Percentiles rank a stretch among this genome's conserved stretches.
These are phyloP conservation scores for Caenorhabditis doughertyi DNA, from an alignment of 2,888 invertebrate species.

Conservation along the genomic window DNA sequence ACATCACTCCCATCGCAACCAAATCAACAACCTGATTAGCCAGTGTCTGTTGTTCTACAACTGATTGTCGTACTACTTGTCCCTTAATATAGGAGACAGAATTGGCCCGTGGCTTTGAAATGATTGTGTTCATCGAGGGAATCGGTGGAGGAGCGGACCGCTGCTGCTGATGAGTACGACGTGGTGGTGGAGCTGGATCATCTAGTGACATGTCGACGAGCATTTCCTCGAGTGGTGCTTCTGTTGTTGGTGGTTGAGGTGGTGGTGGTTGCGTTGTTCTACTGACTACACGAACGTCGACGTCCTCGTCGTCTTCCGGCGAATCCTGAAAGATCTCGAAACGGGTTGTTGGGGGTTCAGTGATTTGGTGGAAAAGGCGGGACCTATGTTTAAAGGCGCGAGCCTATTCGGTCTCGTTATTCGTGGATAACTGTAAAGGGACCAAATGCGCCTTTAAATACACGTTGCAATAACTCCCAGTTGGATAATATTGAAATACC, in stretches of 20 bases:
- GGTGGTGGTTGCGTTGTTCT: slow-evolving; percentile 19
- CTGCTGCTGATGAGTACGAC: slow-evolving; percentile 28
- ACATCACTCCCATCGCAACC: slow-evolving; percentile 70
- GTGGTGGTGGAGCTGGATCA: slow-evolving; percentile 43
- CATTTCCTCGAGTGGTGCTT: slow-evolving; percentile 36
- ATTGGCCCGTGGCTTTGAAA: slow-evolving; percentile 30
- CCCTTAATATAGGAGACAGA: slow-evolving; percentile 67
- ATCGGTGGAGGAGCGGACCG: slow-evolving; percentile 28
- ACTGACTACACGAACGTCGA: slow-evolving; percentile 3
- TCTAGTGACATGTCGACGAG: slow-evolving; percentile 53
- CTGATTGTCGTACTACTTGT: slow-evolving; percentile 71
- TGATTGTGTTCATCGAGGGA: slow-evolving; percentile 47
- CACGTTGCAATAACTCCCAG: too few relatives aligned
- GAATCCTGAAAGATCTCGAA: slow-evolving; percentile 47
- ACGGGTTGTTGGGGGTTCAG: too few relatives aligned
- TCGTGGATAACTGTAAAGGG: too few relatives aligned
- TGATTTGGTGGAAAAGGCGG: too few relatives aligned
- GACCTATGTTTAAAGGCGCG: too few relatives aligned
- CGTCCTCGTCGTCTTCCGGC: slow-evolving; percentile 45
- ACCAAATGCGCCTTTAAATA: too few relatives aligned
- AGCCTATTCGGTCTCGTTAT: too few relatives aligned
- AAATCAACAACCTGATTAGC: slow-evolving; percentile 50
- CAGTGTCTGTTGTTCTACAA: slow-evolving; percentile 43
- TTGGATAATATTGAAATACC: too few relatives aligned
- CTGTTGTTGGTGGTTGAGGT: background rate